A percentile compares a stretch with the other conserved stretches of the same genome.
Evolutionary conservation across 2,797 vertebrate species (phyloP).

Genomic region (Darevskia nairensis): DNA sequence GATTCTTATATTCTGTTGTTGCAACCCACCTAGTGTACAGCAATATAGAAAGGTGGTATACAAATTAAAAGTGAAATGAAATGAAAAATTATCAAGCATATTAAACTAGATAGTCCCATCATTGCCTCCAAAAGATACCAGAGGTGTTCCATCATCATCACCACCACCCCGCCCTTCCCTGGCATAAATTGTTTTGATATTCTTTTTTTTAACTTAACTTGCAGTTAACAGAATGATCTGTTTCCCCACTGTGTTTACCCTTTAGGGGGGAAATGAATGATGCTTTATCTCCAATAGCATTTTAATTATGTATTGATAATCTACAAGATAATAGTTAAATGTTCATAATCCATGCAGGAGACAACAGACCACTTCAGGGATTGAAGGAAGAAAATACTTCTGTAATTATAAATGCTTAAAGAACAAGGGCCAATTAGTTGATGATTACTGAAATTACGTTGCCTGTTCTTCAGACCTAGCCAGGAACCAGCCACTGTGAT

Average conservation of each 20-base stretch:
- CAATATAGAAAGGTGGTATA: no score
- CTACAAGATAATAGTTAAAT: not conserved
- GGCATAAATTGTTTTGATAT: not conserved
- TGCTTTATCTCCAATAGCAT: not conserved
- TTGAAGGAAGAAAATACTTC: not conserved
- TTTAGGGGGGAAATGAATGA: not conserved
- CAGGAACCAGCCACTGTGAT: not conserved
- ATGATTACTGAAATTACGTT: not conserved
- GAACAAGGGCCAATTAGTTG: not conserved
- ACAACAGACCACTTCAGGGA: not conserved
- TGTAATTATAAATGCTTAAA: constrained; percentile 7
- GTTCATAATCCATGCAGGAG: not conserved
- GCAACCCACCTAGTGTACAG: no score
- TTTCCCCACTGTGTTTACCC: not conserved
- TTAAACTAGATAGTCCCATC: not conserved
- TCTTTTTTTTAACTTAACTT: not conserved
- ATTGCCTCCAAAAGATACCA: not conserved
- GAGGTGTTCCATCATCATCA: not conserved
- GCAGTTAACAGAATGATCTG: not conserved
- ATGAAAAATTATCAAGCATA: not conserved
- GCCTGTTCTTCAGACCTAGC: not conserved
- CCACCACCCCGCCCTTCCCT: not conserved
- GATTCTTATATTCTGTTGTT: no score
- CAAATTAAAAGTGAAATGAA: no score
- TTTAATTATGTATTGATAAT: not conserved